phyloP scores from a whole-genome alignment of 2,113 vertebrate genomes.

The Solenodon paradoxus region DNA sequence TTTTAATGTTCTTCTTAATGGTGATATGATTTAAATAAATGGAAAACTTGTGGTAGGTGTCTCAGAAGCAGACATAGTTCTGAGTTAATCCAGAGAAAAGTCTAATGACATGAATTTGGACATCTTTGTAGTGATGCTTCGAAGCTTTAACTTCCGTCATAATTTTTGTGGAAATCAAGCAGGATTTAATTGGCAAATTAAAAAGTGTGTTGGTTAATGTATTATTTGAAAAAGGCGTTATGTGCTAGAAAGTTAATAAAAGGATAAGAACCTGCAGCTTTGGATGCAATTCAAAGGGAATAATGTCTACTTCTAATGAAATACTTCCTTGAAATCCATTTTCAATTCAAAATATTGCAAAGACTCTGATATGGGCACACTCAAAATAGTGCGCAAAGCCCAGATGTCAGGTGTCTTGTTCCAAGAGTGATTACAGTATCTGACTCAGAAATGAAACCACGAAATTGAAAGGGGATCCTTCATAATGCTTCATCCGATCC shows the following conservation, averaged over 20 bases:
- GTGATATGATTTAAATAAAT: not conserved
- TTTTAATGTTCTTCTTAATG: too few species aligned
- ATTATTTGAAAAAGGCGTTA: constrained; percentile 15
- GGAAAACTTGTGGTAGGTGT: not conserved
- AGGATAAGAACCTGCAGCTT: not conserved
- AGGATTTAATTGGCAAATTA: constrained; percentile 17
- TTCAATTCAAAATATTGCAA: constrained; percentile 46
- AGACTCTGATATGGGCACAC: not conserved
- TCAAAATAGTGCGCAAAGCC: not conserved
- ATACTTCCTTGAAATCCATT: constrained; percentile 47
- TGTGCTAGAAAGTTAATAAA: constrained; percentile 43
- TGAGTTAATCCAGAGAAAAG: not conserved
- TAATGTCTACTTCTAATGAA: constrained; percentile 42
- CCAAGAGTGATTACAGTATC: not conserved
- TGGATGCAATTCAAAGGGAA: constrained; percentile 1
- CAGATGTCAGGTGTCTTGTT: constrained; percentile 29
- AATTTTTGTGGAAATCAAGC: not conserved
- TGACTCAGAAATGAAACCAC: not conserved
- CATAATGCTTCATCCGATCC: not conserved
- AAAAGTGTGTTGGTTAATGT: not conserved
- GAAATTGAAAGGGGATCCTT: constrained; percentile 4
- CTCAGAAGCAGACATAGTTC: not conserved
- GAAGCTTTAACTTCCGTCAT: not conserved
- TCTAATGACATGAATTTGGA: not conserved
- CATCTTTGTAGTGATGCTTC: not conserved